These are phyloP conservation scores for Lasioglossum baleicum DNA, from an alignment of 1,140 invertebrate genomes.

Conservation along the genomic window DNA sequence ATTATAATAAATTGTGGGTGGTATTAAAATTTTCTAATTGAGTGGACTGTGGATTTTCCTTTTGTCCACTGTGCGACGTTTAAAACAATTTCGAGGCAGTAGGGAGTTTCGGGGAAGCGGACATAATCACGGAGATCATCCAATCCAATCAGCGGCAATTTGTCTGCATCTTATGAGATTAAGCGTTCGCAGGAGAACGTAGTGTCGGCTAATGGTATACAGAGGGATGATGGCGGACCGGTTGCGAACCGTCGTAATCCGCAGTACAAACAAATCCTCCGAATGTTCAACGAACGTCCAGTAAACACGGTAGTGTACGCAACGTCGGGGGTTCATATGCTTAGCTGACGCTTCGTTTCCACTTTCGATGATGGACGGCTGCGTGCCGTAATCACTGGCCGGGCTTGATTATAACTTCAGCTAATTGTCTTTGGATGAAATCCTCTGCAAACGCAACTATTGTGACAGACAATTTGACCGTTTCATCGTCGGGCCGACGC, in stretches of 20 bases:
- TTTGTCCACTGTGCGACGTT: no score
- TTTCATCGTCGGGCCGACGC: not conserved
- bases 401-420: conserved; percentile 62
- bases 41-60: no score
- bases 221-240: conserved; percentile 36
- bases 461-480: not conserved
- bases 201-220: conserved; percentile 51
- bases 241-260: conserved; percentile 62
- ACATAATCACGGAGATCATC: conserved; percentile 39
- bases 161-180: conserved; percentile 49
- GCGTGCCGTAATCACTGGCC: conserved; percentile 46
- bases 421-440: conserved; percentile 56
- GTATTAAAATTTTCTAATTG: no score
- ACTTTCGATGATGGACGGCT: conserved; percentile 15
- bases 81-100: no score
- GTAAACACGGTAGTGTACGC: conserved; percentile 44
- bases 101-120: not conserved
- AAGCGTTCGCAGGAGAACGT: conserved; percentile 44
- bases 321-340: conserved; percentile 25
- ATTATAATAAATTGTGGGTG: no score
- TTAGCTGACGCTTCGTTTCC: conserved; percentile 27
- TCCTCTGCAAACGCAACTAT: conserved; percentile 31
- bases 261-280: conserved; percentile 66
- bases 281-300: conserved; percentile 53
- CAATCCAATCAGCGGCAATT: conserved; percentile 55